These are phyloP conservation scores for Macrophya annulata DNA, from an alignment of 2,888 invertebrate species.

Conservation along the genomic window DNA sequence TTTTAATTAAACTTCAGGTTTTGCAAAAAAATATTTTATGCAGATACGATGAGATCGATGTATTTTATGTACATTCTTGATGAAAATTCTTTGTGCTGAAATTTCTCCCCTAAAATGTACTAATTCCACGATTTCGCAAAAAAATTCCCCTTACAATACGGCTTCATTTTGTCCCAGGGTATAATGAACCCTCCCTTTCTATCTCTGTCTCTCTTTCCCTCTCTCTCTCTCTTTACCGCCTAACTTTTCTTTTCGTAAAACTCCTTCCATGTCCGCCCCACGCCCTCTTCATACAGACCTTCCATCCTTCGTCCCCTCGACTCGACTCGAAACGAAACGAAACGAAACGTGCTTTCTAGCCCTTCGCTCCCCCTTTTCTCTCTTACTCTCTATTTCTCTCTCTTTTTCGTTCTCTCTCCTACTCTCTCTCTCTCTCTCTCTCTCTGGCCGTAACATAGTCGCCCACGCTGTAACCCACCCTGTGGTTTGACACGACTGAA, in stretches of 20 bases:
- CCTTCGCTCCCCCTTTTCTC: slow-evolving; percentile 59
- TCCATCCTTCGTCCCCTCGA: background rate
- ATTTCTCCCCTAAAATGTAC: background rate
- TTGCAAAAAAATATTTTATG: background rate
- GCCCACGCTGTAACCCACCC: slow-evolving; percentile 18
- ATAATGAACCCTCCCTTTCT: slow-evolving; percentile 16
- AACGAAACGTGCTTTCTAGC: slow-evolving; percentile 23
- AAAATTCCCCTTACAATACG: background rate
- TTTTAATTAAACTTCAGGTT: background rate
- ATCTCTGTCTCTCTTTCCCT: slow-evolving; percentile 21
- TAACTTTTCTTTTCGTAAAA: slow-evolving; percentile 15
- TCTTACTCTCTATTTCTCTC: slow-evolving; percentile 42
- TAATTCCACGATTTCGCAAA: background rate
- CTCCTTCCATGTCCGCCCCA: slow-evolving; percentile 17
- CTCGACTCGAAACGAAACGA: background rate
- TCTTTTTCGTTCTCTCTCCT: background rate
- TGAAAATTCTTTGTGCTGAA: background rate
- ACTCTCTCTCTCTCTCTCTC: slow-evolving; percentile 6
- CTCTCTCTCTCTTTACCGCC: background rate
- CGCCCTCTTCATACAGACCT: slow-evolving; percentile 9
- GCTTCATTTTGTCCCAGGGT: slow-evolving; percentile 1
- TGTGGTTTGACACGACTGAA: slow-evolving; percentile 34
- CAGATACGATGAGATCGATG: background rate
- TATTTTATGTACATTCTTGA: background rate
- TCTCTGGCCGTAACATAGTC: background rate